Evolutionary conservation across 2,113 vertebrate species (phyloP), one percentile per base, ranked within the genome.

Genomic region (Psilopogon haemacephalus): DNA sequence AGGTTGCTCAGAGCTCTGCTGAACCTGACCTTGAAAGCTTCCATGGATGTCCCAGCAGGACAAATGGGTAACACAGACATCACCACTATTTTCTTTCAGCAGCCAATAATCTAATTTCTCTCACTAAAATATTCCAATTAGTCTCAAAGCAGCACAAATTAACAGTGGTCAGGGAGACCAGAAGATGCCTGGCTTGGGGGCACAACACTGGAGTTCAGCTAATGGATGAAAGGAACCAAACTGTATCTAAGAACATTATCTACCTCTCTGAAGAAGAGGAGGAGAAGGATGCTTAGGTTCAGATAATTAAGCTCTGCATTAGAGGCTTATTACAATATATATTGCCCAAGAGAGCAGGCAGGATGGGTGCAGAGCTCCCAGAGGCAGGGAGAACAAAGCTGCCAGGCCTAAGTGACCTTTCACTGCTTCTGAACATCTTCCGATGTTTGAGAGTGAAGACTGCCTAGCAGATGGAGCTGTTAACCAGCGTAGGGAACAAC

Each of bases 361-460:
- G 74, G 72, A 81, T 54, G 74, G 54, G 35, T 83, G 76, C 42
- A 87, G 92, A 90, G 76, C 55, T 40, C 55, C 52, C 64, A 71
- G 38, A 58, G 77, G 92, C 23, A 89, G 72, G 75, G 27, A 81
- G 44, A 86, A 87, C 19, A 94, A 91, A 94, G 81, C 93, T 91
- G 46, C 17, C 52, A 97, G 75, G 52, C 84, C 67, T 78, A 60
- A 93, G 95, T 83, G 94, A 97, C 83, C 52, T 96, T 96, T 94
- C 68, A 60, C 70, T 85, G 32, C 80, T 87, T 63, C 60, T 88
- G 75, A 86, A 69, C 83, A 91, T 89, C 40, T 81, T 91, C 54
- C 72, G 19, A 84, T 95, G 30, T 85, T 97, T 93, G 90, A 88
- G 96, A 97, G 86, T 63, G 46, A 95, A 95, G 82, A 91, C 38